Evolutionary conservation across 2,888 invertebrate genomes (phyloP), one percentile per base, ranked within the genome.

Genomic region (Lasioglossum morio): DNA sequence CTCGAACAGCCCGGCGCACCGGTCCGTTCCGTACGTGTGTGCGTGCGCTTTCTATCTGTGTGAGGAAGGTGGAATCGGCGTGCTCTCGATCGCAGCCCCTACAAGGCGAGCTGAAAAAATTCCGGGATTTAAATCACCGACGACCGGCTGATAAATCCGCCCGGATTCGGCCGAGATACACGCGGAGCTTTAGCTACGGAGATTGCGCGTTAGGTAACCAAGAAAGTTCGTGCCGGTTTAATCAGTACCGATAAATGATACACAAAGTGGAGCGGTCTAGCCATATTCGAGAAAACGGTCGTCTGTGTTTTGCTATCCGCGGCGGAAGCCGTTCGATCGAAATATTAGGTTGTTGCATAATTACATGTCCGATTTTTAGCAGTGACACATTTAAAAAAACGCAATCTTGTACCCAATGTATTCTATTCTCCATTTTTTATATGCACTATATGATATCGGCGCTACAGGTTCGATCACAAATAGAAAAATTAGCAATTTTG

Each of bases 61-160:
- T 23, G 34, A 34, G 66, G 23, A 66, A 66, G 34, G 34, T 66
- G 66, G 66, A 66, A 66, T 23, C 66, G 66, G 10, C 19, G 16
- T 34, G 66, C 23, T 34, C 66, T 66, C 66, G 66, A 66, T 19
- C 66, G 34, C 19, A 34, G 66, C 66, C 34, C 66, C 66, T 66
- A 66, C 66, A 66, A 34, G 66, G 66, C 23, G 19, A 30, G 66
- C 66, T 19, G 66, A 66, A 66, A 66, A 66, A 34, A 66, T 66
- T 34, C 19, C 77, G 43, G 60, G 43, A 73, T 85, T 84, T 82
- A 72, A 81, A 66, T 77, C 57, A 66, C 66, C 43, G 30, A 10
- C 40, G 40, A 30, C n/a, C 16, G 30, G 43, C 48, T 72, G 77
- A 77, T 77, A 57, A 70, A 81, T 80, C 48, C 34, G 19, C 66